These are phyloP conservation scores for Falco peregrinus DNA, from an alignment of 2,797 vertebrate genomes.

Conservation along the genomic window DNA sequence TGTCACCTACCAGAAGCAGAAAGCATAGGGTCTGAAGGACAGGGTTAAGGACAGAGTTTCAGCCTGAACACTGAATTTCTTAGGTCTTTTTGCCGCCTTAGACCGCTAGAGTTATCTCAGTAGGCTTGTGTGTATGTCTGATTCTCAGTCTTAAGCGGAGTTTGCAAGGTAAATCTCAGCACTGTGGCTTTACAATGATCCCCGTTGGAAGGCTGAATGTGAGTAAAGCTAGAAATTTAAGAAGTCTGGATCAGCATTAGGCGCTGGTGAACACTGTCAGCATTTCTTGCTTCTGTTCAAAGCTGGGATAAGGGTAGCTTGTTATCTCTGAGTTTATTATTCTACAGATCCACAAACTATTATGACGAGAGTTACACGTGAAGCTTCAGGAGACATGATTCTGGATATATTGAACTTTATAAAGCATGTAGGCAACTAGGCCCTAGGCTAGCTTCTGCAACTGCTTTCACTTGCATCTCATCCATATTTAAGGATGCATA, in stretches of 20 bases:
- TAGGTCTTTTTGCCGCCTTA: constrained; percentile 14
- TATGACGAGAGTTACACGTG: background rate
- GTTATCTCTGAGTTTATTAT: constrained; percentile 50
- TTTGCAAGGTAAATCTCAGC: constrained; percentile 63
- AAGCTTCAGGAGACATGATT: constrained; percentile 5
- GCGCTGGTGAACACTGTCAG: background rate
- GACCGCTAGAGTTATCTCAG: constrained; percentile 7
- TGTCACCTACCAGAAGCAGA: constrained; percentile 17
- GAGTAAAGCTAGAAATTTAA: constrained; percentile 54
- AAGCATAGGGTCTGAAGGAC: background rate
- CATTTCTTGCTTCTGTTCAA: constrained; percentile 26
- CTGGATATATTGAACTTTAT: background rate
- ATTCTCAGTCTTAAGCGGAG: constrained; percentile 40
- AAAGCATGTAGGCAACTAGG: background rate
- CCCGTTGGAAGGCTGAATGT: constrained; percentile 50
- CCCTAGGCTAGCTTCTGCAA: background rate
- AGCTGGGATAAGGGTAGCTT: constrained; percentile 49
- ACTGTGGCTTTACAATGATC: constrained; percentile 66
- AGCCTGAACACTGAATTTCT: constrained; percentile 13
- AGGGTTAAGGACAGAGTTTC: background rate
- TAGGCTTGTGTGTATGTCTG: background rate
- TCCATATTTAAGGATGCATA: background rate
- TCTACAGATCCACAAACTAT: background rate
- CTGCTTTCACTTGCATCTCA: background rate
- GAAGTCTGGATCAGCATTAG: constrained; percentile 61